Evolutionary conservation across 2,888 invertebrate species (phyloP), one percentile per base, ranked within the genome.

Genomic region (Anarsia innoxiella): DNA sequence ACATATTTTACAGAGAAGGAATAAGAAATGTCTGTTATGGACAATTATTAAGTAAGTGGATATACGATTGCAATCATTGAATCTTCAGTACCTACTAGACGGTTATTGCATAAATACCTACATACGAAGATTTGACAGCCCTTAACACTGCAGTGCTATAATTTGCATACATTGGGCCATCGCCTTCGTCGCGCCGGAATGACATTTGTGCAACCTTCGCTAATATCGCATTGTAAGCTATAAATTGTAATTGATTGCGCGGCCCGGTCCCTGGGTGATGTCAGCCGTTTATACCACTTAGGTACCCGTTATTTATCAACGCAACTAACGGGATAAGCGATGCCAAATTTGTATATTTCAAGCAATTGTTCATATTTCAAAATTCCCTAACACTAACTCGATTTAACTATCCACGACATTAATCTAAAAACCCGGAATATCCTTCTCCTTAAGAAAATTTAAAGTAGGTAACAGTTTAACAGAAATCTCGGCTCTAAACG

Each of bases 281-380:
- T 37, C 48, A 39, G 50, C 51, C 55, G 59, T 74, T 66, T 63
- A 58, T 75, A 57, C 61, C 61, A 71, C 55, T 69, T 66, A 48
- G 2, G n/a, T 46, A 44, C n/a, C n/a, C n/a, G n/a, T n/a, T n/a
- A 36, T 48, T 55, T 41, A 50, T 37, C 34, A 37, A 36, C 27
- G 36, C 36, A 37, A 40, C 40, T 42, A 48, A 45, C 42, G 33
- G 41, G 13, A 36, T 36, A 46, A 45, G 37, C 40, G 38, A 36
- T 43, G 36, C 35, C 12, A 37, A 36, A 35, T 35, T 33, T 27
- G 28, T 40, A 38, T 13, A 23, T 11, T 23, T 31, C 31, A 31
- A 31, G 19, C 10, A 12, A 12, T 19, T 19, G 19, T 19, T 19
- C 19, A 19, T 19, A 19, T 19, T 19, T 19, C n/a, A n/a, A n/a